Percentiles rank a stretch among this genome's conserved stretches.
phyloP scores from a whole-genome alignment of 2,797 vertebrate species.

The Sparidentex hasta region DNA sequence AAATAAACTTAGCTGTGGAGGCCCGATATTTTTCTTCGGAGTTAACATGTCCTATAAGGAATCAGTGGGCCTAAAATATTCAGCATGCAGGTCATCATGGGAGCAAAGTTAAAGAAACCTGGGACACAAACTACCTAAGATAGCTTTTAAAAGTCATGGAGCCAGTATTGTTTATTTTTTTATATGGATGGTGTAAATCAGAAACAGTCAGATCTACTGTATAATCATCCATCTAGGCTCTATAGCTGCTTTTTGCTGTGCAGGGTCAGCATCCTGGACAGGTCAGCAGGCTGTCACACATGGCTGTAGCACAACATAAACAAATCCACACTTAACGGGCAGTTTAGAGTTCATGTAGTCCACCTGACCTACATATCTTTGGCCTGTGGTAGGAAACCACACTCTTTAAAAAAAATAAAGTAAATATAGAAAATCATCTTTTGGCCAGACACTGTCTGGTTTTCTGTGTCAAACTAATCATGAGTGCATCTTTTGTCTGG shows the following conservation, averaged over 20 bases:
- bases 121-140: background rate
- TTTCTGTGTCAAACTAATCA: conserved; percentile 63
- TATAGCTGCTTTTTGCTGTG: conserved; percentile 11
- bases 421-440: conserved; percentile 70
- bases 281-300: conserved; percentile 33
- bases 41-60: background rate
- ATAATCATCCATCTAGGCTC: background rate
- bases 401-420: conserved; percentile 53
- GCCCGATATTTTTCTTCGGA: background rate
- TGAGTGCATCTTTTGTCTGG: conserved; percentile 55
- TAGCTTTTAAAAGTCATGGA: background rate
- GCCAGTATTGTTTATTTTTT: background rate
- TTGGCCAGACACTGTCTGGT: conserved; percentile 48
- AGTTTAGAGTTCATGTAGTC: conserved; percentile 61
- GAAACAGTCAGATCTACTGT: background rate
- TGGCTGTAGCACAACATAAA: conserved; percentile 40
- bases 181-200: background rate
- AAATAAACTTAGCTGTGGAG: background rate
- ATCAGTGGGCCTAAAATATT: conserved; percentile 2
- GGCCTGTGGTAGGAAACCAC: conserved; percentile 63
- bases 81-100: background rate
- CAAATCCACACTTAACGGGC: conserved; percentile 33
- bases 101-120: background rate
- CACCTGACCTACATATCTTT: conserved; percentile 55
- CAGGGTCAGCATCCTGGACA: background rate